These are phyloP conservation scores for Sebastes taczanowskii DNA, from an alignment of 2,797 vertebrate genomes.

Conservation along the genomic window DNA sequence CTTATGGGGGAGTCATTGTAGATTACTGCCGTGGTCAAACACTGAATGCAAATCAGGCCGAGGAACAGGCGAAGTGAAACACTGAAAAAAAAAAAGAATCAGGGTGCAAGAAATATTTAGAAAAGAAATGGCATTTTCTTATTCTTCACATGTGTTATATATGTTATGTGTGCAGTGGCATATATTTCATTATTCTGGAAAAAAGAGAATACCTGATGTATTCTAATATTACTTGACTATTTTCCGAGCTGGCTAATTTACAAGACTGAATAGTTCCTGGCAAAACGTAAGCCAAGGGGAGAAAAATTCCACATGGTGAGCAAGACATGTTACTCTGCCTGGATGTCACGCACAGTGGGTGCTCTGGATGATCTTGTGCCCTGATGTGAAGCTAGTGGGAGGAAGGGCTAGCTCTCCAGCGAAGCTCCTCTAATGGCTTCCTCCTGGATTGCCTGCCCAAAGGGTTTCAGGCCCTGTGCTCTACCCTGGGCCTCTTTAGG, in stretches of 20 bases:
- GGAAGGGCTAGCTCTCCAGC: constrained; percentile 42
- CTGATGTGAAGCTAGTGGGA: constrained; percentile 52
- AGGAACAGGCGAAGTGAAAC: constrained; percentile 59
- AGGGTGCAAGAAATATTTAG: constrained; percentile 15
- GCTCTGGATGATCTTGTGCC: constrained; percentile 58
- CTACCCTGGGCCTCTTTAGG: constrained; percentile 29
- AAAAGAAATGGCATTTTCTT: not conserved
- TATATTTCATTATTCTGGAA: not conserved
- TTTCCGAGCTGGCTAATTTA: constrained; percentile 15
- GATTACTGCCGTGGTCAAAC: constrained; percentile 77
- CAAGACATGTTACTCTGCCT: constrained; percentile 33
- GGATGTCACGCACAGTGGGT: constrained; percentile 60
- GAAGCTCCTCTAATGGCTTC: constrained; percentile 61
- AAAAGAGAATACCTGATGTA: not conserved
- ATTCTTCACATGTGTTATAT: not conserved
- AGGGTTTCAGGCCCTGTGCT: constrained; percentile 36
- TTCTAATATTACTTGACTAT: not conserved
- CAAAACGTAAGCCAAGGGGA: constrained; percentile 26
- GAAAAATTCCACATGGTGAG: constrained; percentile 51
- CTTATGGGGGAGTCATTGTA: constrained; percentile 77
- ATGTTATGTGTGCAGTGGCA: not conserved
- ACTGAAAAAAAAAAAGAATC: constrained; percentile 17
- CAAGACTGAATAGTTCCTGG: constrained; percentile 22
- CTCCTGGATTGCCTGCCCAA: constrained; percentile 57
- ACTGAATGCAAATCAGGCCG: constrained; percentile 72